A percentile compares a stretch with the other conserved stretches of the same genome.
These are phyloP conservation scores for Hycleus cichorii DNA, from an alignment of 1,140 invertebrate species.

Conservation along the genomic window DNA sequence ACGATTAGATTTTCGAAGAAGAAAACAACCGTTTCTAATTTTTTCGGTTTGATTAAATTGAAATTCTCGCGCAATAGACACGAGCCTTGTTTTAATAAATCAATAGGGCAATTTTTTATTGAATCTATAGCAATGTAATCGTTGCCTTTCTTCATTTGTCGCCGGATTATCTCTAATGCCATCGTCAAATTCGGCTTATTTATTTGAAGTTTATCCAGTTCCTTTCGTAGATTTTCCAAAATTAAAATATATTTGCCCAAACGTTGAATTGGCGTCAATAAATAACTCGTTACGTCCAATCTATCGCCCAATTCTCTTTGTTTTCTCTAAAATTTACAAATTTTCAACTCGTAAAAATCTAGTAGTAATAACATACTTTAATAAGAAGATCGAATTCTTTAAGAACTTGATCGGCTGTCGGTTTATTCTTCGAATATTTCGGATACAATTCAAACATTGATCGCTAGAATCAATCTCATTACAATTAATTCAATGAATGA, in stretches of 20 bases:
- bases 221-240: conserved; percentile 30
- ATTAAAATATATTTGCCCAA: conserved; percentile 32
- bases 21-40: not conserved
- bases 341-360: conserved; percentile 1
- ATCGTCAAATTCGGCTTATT: too few species aligned
- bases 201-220: conserved; percentile 17
- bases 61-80: conserved; percentile 32
- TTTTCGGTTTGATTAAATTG: conserved; percentile 26
- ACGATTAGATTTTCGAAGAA: not conserved
- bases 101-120: conserved; percentile 24
- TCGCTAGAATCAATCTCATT: conserved; percentile 25
- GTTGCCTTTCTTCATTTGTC: conserved; percentile 25
- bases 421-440: conserved; percentile 31
- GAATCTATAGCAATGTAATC: conserved; percentile 33
- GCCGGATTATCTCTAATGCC: conserved; percentile 20
- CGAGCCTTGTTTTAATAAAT: conserved; percentile 26
- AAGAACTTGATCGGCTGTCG: conserved; percentile 22
- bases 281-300: conserved; percentile 28
- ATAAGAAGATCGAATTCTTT: conserved; percentile 23
- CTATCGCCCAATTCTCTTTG: conserved; percentile 26
- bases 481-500: conserved; percentile 15
- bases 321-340: conserved; percentile 18
- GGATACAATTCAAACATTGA: conserved; percentile 32
- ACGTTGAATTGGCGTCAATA: conserved; percentile 34
- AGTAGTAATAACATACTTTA: conserved; percentile 16